Evolutionary conservation across 2,797 vertebrate genomes (phyloP).

Genomic region (Momotus momota): DNA sequence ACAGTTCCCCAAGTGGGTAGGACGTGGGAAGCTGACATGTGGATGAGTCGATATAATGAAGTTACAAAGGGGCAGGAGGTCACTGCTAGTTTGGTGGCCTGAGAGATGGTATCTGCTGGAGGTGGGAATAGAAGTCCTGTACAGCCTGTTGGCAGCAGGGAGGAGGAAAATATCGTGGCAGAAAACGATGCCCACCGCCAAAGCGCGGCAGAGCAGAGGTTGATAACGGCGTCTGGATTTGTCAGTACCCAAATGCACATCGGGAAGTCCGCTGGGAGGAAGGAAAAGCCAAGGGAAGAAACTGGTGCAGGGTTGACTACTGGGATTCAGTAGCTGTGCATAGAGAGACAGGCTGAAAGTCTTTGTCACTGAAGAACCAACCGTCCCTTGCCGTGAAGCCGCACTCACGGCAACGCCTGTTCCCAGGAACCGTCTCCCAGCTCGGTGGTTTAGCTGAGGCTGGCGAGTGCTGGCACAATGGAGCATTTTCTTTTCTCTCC

Average conservation of each 20-base stretch:
- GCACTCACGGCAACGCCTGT: neutral
- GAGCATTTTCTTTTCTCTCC: neutral
- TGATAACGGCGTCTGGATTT: neutral
- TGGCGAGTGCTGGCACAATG: rapidly evolving
- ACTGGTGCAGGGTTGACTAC: neutral
- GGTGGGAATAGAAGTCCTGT: neutral
- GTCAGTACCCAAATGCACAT: rapidly evolving
- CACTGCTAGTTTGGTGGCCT: neutral
- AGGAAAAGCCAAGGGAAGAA: neutral
- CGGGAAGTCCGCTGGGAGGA: neutral
- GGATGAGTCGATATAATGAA: neutral
- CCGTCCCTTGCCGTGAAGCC: rapidly evolving
- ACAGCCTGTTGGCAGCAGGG: neutral
- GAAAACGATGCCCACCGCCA: neutral
- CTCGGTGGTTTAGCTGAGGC: neutral
- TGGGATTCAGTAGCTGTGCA: neutral
- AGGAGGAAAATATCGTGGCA: neutral
- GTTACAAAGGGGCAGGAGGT: neutral
- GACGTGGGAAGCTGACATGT: neutral
- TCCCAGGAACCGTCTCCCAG: neutral
- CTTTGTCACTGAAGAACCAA: neutral
- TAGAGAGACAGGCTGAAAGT: neutral
- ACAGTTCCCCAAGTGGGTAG: neutral
- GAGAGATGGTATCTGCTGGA: neutral
- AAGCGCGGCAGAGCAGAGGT: neutral